A percentile compares a stretch with the other conserved stretches of the same genome.
Conservation (phyloP, 2,888 invertebrate species). For the Coelinius sp. region DNA sequence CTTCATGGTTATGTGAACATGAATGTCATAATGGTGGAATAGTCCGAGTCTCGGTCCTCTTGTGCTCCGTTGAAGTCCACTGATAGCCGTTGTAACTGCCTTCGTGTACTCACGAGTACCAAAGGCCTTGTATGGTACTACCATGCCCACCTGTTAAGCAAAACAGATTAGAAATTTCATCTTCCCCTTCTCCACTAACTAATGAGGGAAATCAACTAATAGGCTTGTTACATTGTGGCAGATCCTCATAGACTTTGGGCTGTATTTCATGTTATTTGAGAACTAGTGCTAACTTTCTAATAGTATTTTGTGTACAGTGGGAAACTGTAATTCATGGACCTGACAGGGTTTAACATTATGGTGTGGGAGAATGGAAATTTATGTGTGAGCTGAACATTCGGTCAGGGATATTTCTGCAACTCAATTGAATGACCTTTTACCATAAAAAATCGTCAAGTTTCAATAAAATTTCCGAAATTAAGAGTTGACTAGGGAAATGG, state of each 20-base stretch:
- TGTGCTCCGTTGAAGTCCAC: constrained; percentile 75
- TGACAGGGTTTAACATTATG: background rate
- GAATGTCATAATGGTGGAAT: constrained; percentile 80
- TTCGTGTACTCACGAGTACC: constrained; percentile 81
- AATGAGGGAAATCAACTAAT: background rate
- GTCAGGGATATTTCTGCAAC: background rate
- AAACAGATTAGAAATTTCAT: background rate
- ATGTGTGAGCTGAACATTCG: background rate
- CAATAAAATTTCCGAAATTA: background rate
- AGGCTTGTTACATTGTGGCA: background rate
- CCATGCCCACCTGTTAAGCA: constrained; percentile 77
- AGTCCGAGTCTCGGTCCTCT: constrained; percentile 75
- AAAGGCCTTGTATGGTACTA: constrained; percentile 84
- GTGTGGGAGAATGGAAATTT: background rate
- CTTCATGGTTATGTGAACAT: constrained; percentile 79
- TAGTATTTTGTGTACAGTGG: background rate
- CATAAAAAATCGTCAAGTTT: background rate
- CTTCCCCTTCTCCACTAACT: background rate
- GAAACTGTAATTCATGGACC: background rate
- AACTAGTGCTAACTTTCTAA: background rate
- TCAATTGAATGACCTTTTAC: background rate
- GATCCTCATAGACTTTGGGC: background rate
- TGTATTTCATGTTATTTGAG: background rate
- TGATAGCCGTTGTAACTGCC: constrained; percentile 79
- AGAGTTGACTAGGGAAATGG: no score